phyloP scores from a whole-genome alignment of 2,888 invertebrate genomes.

The Fabriciana adippe region DNA sequence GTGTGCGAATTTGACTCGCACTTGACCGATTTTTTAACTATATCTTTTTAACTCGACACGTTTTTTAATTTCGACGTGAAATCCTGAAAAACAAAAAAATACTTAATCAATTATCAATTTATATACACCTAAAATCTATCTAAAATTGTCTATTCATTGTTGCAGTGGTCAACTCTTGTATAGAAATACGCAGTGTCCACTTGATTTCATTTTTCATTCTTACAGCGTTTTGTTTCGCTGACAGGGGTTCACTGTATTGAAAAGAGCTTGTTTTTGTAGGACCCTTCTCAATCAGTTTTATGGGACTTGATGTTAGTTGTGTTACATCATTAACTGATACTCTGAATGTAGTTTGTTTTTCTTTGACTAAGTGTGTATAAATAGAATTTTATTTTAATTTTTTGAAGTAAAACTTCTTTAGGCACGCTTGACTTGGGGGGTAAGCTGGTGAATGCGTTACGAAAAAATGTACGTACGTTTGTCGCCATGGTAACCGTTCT shows the following conservation, averaged over 20 bases:
- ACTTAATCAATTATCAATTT: no score
- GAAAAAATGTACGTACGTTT: no score
- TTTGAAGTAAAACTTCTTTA: no score
- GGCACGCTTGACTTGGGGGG: no score
- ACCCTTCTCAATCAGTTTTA: conserved; percentile 67
- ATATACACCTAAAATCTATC: no score
- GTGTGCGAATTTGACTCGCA: no score
- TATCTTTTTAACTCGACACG: no score
- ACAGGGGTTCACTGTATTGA: conserved; percentile 72
- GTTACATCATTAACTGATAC: conserved; percentile 62
- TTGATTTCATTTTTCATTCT: conserved; percentile 73
- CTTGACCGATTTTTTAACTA: no score
- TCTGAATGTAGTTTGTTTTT: not conserved
- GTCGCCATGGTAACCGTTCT: no score
- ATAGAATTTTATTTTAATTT: not conserved
- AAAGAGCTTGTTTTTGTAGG: conserved; percentile 65
- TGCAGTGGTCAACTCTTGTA: not conserved
- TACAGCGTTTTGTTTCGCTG: conserved; percentile 74
- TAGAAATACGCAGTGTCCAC: conserved; percentile 62
- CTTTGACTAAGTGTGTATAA: not conserved
- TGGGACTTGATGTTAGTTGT: conserved; percentile 50
- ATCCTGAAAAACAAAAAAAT: no score
- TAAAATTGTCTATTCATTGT: not conserved
- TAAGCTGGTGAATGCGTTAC: no score
- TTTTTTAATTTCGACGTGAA: no score